Evolutionary conservation across 2,888 invertebrate species (phyloP).

Genomic region (Cataglyphis livida): DNA sequence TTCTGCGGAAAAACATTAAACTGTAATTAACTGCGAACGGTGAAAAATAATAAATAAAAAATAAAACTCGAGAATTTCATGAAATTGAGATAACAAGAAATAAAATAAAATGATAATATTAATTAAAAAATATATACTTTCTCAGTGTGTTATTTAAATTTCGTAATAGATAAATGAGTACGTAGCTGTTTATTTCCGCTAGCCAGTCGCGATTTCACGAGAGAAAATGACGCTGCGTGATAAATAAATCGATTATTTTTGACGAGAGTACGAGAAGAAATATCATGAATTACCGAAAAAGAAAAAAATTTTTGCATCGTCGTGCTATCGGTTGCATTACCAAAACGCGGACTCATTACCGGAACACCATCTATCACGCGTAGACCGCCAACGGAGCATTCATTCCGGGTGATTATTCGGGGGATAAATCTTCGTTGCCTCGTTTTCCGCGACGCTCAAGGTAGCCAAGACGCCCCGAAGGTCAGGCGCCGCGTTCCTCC

Average conservation of each 20-base stretch:
- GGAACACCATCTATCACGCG: constrained; percentile 42
- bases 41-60: neutral
- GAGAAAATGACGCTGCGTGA: constrained; percentile 1
- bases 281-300: neutral
- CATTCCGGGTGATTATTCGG: constrained; percentile 31
- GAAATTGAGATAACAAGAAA: neutral
- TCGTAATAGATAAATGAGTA: neutral
- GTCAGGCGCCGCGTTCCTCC: constrained; percentile 19
- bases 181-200: neutral
- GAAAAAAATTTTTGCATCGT: neutral
- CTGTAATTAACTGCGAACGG: neutral
- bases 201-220: neutral
- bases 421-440: constrained; percentile 45
- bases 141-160: neutral
- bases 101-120: neutral
- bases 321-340: constrained; percentile 26
- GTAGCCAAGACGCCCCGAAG: neutral
- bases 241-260: constrained; percentile 11
- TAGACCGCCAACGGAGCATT: constrained; percentile 19
- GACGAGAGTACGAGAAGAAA: neutral
- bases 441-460: constrained; percentile 30
- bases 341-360: constrained; percentile 37
- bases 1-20: neutral
- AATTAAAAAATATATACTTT: neutral
- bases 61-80: neutral